Evolutionary conservation across 2,888 invertebrate species (phyloP).

Genomic region (Synergus itoensis): DNA sequence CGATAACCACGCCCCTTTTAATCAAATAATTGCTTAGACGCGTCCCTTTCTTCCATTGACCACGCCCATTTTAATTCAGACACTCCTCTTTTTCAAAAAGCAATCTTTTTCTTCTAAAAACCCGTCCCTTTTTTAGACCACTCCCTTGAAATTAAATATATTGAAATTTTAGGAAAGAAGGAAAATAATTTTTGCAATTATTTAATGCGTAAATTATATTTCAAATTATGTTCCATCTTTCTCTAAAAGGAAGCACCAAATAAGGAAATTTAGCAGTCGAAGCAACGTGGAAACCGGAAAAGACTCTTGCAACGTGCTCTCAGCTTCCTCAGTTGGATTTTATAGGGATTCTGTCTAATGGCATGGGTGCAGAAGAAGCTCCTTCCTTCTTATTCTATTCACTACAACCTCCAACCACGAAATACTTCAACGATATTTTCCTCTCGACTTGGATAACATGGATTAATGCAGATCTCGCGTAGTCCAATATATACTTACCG

Average conservation of each 20-base stretch:
- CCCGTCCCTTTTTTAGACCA: too few species aligned
- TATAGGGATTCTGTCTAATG: conserved; percentile 67
- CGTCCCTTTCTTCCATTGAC: too few species aligned
- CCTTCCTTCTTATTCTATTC: conserved; percentile 43
- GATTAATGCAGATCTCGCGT: conserved; percentile 59
- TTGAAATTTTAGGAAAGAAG: too few species aligned
- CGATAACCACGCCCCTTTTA: too few species aligned
- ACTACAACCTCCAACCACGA: conserved; percentile 48
- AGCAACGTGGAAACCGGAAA: conserved; percentile 40
- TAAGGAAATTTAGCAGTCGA: not conserved
- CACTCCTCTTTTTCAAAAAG: too few species aligned
- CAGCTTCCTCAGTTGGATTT: conserved; percentile 58
- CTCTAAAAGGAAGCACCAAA: not conserved
- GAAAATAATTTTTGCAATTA: not conserved
- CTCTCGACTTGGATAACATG: conserved; percentile 54
- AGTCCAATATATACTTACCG: conserved; percentile 41
- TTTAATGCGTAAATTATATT: not conserved
- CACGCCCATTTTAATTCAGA: too few species aligned
- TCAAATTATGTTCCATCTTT: not conserved
- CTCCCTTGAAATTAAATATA: too few species aligned
- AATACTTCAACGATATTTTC: conserved; percentile 57
- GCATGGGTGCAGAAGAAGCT: conserved; percentile 59
- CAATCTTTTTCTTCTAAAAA: too few species aligned
- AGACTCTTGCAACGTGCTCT: conserved; percentile 49
- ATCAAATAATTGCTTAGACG: too few species aligned